Evolutionary conservation across 2,888 invertebrate species (phyloP).

Genomic region (Caenorhabditis doughertyi): DNA sequence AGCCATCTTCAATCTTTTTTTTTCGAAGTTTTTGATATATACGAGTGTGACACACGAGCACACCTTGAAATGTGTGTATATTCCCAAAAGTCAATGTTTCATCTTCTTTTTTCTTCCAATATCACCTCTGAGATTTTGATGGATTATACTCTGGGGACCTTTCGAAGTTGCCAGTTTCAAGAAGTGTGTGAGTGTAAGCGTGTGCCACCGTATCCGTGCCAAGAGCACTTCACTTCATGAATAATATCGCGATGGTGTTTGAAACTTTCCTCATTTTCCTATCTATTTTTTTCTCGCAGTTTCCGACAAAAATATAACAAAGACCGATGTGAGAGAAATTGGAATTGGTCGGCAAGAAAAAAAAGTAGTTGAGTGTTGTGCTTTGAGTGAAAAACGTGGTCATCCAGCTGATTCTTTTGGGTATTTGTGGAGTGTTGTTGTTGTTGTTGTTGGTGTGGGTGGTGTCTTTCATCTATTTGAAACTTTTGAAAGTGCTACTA

Average conservation of each 20-base stretch:
- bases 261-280: conserved; percentile 41
- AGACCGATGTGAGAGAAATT: conserved; percentile 36
- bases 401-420: conserved; percentile 50
- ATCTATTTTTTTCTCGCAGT: conserved; percentile 22
- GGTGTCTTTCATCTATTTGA: background rate
- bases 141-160: conserved; percentile 33
- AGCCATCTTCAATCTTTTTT: background rate
- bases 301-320: conserved; percentile 27
- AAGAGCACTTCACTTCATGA: conserved; percentile 55
- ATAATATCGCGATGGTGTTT: conserved; percentile 60
- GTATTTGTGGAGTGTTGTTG: conserved; percentile 30
- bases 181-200: background rate
- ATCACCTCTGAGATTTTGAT: conserved; percentile 54
- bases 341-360: conserved; percentile 4
- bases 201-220: conserved; percentile 54
- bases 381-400: conserved; percentile 52
- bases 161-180: conserved; percentile 4
- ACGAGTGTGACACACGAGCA: conserved; percentile 27
- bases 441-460: conserved; percentile 29
- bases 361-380: conserved; percentile 14
- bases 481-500: conserved; percentile 52
- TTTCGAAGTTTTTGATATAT: conserved; percentile 3
- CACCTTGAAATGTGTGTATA: conserved; percentile 51
- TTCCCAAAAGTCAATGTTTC: conserved; percentile 41
- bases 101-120: conserved; percentile 28